Percentiles rank a stretch among this genome's conserved stretches.
These are phyloP conservation scores for Ardeotis arabs DNA, from an alignment of 2,113 vertebrate species.

Conservation along the genomic window DNA sequence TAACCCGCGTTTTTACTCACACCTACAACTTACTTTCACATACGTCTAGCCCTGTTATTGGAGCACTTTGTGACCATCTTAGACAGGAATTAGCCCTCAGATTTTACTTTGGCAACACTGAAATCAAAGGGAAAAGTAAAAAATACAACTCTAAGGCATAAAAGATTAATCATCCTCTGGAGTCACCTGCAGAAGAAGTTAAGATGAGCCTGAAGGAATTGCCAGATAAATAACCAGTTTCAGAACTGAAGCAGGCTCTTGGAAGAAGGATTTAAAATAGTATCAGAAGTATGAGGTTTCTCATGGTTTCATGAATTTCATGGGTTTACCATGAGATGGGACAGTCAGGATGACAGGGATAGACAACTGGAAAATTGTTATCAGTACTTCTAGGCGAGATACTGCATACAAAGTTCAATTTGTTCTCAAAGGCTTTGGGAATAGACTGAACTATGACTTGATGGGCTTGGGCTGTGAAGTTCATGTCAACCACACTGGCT, in stretches of 20 bases:
- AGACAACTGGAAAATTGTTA: background rate
- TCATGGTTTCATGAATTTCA: background rate
- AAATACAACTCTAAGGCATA: background rate
- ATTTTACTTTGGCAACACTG: slow-evolving; percentile 8
- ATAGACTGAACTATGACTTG: background rate
- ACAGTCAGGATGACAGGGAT: background rate
- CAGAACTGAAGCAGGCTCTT: background rate
- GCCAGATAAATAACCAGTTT: background rate
- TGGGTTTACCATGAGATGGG: background rate
- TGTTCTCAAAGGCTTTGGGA: slow-evolving; percentile 2
- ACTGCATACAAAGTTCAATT: background rate
- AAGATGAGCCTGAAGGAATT: background rate
- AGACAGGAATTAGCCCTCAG: background rate
- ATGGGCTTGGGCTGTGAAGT: background rate
- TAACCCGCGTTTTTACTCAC: background rate
- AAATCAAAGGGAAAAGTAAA: background rate
- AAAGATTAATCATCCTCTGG: background rate
- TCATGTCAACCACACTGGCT: background rate
- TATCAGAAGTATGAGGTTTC: background rate
- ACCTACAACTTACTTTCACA: background rate
- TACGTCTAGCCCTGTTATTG: background rate
- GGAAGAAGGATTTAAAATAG: background rate
- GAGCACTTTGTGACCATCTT: background rate
- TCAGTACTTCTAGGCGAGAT: background rate
- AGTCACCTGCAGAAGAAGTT: background rate